These are phyloP conservation scores for Lithophane semibrunnea DNA, from an alignment of 2,888 invertebrate genomes.

Conservation along the genomic window DNA sequence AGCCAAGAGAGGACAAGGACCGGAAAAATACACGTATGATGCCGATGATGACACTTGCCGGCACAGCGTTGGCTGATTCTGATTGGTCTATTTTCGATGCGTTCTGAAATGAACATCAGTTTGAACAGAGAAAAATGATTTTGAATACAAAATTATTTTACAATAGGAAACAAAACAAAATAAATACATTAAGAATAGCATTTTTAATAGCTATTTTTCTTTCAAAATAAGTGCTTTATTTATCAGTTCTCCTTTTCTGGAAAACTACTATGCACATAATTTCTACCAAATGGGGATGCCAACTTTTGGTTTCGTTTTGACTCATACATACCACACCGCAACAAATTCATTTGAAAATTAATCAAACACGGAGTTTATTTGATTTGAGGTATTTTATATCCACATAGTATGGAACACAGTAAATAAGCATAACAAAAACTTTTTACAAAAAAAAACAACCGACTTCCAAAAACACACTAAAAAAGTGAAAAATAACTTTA, in stretches of 20 bases:
- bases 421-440: not conserved
- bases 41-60: conserved; percentile 86
- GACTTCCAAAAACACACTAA: too few relatives aligned
- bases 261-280: conserved; percentile 17
- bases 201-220: not conserved
- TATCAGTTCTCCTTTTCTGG: too few relatives aligned
- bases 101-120: conserved; percentile 71
- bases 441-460: too few relatives aligned
- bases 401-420: not conserved
- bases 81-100: conserved; percentile 82
- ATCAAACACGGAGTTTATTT: not conserved
- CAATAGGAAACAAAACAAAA: not conserved
- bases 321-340: too few relatives aligned
- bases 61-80: conserved; percentile 88
- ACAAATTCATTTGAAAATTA: not conserved
- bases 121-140: not conserved
- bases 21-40: conserved; percentile 90
- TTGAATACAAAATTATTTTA: not conserved
- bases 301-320: not conserved
- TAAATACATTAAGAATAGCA: not conserved
- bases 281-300: conserved; percentile 45
- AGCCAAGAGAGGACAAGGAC: conserved; percentile 81
- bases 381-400: not conserved
- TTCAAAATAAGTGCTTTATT: not conserved
- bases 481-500: too few relatives aligned